Evolutionary conservation across 2,888 invertebrate species (phyloP).

Genomic region (Trichopoda pennipes): DNA sequence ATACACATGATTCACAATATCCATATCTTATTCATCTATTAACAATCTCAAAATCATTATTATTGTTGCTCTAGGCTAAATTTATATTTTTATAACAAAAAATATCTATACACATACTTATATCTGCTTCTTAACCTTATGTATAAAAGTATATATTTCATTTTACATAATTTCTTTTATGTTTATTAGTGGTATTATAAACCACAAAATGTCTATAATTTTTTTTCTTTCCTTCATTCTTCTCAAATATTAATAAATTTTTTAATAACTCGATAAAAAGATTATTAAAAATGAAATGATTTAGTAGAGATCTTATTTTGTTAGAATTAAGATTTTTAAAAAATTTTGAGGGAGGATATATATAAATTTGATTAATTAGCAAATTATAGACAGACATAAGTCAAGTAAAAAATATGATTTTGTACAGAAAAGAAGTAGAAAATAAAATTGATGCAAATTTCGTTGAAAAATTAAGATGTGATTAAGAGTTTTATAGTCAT

Average conservation of each 20-base stretch:
- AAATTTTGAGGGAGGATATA: neutral
- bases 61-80: constrained; percentile 11
- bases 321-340: constrained; percentile 6
- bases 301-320: constrained; percentile 32
- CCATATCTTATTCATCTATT: neutral
- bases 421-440: neutral
- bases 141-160: neutral
- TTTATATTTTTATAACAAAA: too few relatives aligned
- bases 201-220: constrained; percentile 54
- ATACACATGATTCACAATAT: too few relatives aligned
- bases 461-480: too few relatives aligned
- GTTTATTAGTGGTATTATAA: constrained; percentile 45
- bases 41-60: constrained; percentile 30
- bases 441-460: neutral
- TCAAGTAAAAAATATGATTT: neutral
- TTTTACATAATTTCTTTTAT: constrained; percentile 12
- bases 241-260: constrained; percentile 46
- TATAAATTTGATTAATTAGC: constrained; percentile 14
- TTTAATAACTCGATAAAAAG: constrained; percentile 50
- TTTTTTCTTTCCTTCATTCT: constrained; percentile 8
- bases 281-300: constrained; percentile 47
- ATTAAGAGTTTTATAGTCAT: too few relatives aligned
- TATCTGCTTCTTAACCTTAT: neutral
- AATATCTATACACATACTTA: too few relatives aligned
- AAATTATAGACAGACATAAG: neutral